These are phyloP conservation scores for Tetrao urogallus DNA, from an alignment of 2,113 vertebrate species.

Conservation along the genomic window DNA sequence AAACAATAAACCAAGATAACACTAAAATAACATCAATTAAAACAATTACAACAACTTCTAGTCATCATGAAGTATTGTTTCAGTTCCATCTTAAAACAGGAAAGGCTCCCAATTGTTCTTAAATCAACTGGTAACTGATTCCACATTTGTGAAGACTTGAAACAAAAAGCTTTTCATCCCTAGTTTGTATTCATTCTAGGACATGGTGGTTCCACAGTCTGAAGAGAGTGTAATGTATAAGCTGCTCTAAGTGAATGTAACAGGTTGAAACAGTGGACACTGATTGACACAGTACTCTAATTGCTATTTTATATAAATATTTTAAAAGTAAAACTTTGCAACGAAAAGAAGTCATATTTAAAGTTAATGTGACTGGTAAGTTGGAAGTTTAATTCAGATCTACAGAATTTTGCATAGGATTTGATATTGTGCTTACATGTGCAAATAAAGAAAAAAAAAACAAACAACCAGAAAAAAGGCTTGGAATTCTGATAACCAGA, in stretches of 20 bases:
- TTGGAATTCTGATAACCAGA: neutral
- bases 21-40: conserved; percentile 79
- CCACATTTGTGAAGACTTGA: conserved; percentile 73
- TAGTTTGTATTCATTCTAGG: conserved; percentile 70
- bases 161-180: conserved; percentile 78
- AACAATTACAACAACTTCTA: conserved; percentile 76
- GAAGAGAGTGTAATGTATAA: conserved; percentile 49
- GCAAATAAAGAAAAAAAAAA: neutral
- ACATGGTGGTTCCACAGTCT: conserved; percentile 41
- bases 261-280: conserved; percentile 40
- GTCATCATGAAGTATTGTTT: conserved; percentile 80
- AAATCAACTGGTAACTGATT: conserved; percentile 79
- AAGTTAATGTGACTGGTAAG: neutral
- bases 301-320: conserved; percentile 26
- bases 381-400: neutral
- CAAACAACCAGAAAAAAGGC: neutral
- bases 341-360: neutral
- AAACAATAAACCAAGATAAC: conserved; percentile 77
- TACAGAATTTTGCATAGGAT: neutral
- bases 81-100: conserved; percentile 76
- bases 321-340: neutral
- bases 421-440: neutral
- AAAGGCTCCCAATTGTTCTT: conserved; percentile 80
- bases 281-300: neutral
- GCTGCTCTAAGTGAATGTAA: conserved; percentile 38